Conservation (phyloP, 1,140 invertebrate genomes). For the Latrodectus geometricus region DNA sequence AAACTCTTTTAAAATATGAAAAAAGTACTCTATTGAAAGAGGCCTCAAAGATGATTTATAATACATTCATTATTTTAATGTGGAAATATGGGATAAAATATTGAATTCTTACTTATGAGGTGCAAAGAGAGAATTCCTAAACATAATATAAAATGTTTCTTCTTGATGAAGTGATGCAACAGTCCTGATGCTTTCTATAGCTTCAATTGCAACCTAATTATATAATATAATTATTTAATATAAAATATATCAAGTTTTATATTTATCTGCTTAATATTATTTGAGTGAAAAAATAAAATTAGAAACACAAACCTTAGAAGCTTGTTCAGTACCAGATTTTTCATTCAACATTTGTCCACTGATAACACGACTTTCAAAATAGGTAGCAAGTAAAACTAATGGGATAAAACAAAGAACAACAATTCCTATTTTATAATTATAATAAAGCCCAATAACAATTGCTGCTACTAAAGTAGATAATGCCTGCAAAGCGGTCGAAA, state of each 20-base stretch:
- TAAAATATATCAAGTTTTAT: too few species aligned
- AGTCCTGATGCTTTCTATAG: conserved; percentile 73
- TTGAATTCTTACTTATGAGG: conserved; percentile 43
- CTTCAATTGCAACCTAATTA: conserved; percentile 71
- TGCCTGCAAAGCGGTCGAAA: conserved; percentile 83
- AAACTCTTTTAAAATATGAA: too few species aligned
- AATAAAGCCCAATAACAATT: conserved; percentile 80
- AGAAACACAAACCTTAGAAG: conserved; percentile 49
- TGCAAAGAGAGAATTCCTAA: conserved; percentile 64
- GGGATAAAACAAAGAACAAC: conserved; percentile 83
- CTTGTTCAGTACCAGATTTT: conserved; percentile 71
- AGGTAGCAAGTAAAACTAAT: conserved; percentile 80
- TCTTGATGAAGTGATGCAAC: conserved; percentile 72
- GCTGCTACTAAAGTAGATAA: conserved; percentile 80
- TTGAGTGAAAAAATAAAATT: neutral
- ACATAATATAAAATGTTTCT: conserved; percentile 68
- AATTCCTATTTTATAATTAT: conserved; percentile 85
- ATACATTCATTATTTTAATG: neutral
- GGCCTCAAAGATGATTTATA: too few species aligned
- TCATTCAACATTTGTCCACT: conserved; percentile 76
- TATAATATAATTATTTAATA: too few species aligned
- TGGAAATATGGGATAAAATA: neutral
- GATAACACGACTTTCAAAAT: conserved; percentile 80
- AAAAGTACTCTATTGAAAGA: too few species aligned
- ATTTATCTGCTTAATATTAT: neutral